Percentiles rank a stretch among this genome's conserved stretches.
These are phyloP conservation scores for Catalaphyllia jardinei DNA, from an alignment of 64 coral and sea anemone species.

Conservation along the genomic window DNA sequence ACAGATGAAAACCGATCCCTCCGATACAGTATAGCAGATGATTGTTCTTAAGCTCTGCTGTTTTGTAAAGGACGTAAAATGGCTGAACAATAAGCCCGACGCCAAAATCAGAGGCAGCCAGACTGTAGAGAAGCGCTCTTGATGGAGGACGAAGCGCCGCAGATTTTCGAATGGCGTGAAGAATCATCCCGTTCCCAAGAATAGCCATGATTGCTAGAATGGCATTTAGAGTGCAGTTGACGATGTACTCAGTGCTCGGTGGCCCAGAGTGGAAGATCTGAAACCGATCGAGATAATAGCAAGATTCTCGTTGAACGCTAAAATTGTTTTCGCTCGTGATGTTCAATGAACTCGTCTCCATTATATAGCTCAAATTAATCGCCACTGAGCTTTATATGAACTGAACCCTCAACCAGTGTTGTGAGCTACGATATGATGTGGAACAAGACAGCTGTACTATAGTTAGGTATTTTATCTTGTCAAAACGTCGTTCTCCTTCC, in stretches of 20 bases:
- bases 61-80: conserved; percentile 46
- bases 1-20: conserved; percentile 46
- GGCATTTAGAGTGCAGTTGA: conserved; percentile 20
- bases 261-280: neutral
- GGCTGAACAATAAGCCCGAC: conserved; percentile 65
- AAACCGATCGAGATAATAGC: conserved; percentile 16
- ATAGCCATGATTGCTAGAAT: conserved; percentile 20
- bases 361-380: too few species aligned
- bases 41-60: conserved; percentile 37
- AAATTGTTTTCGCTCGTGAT: too few species aligned
- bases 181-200: conserved; percentile 37
- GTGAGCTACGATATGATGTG: too few species aligned
- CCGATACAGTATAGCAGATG: conserved; percentile 18
- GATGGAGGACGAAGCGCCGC: conserved; percentile 31
- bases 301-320: neutral
- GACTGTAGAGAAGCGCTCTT: conserved; percentile 17
- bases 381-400: too few species aligned
- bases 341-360: too few species aligned
- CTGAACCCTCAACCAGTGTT: too few species aligned
- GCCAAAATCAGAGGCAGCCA: conserved; percentile 43
- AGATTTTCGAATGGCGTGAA: conserved; percentile 34
- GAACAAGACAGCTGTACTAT: too few species aligned
- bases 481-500: too few species aligned
- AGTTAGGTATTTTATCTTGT: too few species aligned
- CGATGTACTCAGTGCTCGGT: conserved; percentile 14